These are phyloP conservation scores for Nemapogon koenigi DNA, from an alignment of 2,888 invertebrate species.

Conservation along the genomic window DNA sequence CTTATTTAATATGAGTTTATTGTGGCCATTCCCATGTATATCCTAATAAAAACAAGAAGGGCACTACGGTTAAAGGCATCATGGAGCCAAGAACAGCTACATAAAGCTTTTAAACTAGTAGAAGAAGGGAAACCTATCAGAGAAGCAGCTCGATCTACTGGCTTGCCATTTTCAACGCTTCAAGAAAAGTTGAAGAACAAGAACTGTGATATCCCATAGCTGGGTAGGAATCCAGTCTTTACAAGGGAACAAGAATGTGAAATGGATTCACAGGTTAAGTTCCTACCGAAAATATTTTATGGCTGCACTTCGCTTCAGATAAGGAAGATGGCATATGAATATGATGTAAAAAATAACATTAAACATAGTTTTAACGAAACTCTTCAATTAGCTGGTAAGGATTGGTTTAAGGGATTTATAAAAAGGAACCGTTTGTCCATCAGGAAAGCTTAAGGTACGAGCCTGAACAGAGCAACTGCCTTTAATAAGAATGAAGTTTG, in stretches of 20 bases:
- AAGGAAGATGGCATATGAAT: constrained; percentile 12
- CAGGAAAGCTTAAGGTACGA: constrained; percentile 11
- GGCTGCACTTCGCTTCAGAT: constrained; percentile 11
- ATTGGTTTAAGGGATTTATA: constrained; percentile 7
- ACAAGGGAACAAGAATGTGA: constrained; percentile 11
- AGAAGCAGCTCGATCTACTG: constrained; percentile 1
- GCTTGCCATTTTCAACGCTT: constrained; percentile 9
- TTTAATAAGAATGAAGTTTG: constrained; percentile 14
- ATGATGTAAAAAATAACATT: constrained; percentile 10
- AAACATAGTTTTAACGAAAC: neutral
- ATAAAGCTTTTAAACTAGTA: neutral
- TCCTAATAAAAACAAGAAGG: too few relatives aligned
- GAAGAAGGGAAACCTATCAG: neutral
- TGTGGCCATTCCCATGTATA: too few relatives aligned
- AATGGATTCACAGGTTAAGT: constrained; percentile 12
- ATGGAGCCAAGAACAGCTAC: constrained; percentile 8
- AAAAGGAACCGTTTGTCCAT: constrained; percentile 11
- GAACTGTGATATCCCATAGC: constrained; percentile 7
- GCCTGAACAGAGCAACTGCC: constrained; percentile 10
- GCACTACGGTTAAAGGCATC: constrained; percentile 5
- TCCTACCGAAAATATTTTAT: constrained; percentile 12
- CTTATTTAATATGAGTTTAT: too few relatives aligned
- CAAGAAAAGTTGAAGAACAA: constrained; percentile 13
- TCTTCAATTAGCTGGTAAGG: neutral
- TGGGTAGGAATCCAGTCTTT: constrained; percentile 11